Base-by-base conservation (phyloP, 2,113 vertebrate genomes). In the Gyps fulvus region DNA sequence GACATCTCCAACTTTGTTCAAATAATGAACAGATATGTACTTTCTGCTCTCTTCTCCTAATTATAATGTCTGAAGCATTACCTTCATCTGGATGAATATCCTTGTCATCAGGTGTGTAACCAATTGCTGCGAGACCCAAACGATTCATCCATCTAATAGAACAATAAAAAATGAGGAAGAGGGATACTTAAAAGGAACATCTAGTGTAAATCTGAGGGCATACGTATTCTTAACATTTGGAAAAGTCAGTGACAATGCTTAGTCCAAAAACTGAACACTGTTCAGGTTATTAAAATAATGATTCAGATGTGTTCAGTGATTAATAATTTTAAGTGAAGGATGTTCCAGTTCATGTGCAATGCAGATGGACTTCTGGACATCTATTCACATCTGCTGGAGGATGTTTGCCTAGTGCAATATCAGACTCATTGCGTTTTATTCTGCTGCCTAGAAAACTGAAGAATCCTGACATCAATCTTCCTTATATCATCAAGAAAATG, bases 81-180 rank as follows among this genome's bases (percentile, higher is more conserved):
- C 99, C 99, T 99, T 99, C 98, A 96, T 99, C 99, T 26, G 98
- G 98, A 80, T 99, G 98, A 61, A 98, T 98, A 84, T 99, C 98
- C 91, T 99, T 99, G 94, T 99, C 99, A 90, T 99, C 99, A 34
- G 99, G 99, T 27, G 99, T 99, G 96, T 99, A 99, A 69, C 99
- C 99, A 83, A 99, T 99, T 34, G 99, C 99, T 91, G 99, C 99
- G 2, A 99, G 97, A 26, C 99, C 99, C 69, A 99, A 97, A n/a
- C 99, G 98, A 91, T 99, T 99, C 99, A 99, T 99, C 99, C 99
- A 99, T 92, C 99, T 99, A 89, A 91, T 4, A 71, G 92, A 86
- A 92, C 2, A 7, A 59, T 23, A 72, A 77, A 81, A 83, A 59
- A 93, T 3, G 17, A 74, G 69, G 38, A 34, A 84, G 45, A 93